These are phyloP conservation scores for Myocastor coypus DNA, from an alignment of 2,113 vertebrate genomes.

Conservation along the genomic window DNA sequence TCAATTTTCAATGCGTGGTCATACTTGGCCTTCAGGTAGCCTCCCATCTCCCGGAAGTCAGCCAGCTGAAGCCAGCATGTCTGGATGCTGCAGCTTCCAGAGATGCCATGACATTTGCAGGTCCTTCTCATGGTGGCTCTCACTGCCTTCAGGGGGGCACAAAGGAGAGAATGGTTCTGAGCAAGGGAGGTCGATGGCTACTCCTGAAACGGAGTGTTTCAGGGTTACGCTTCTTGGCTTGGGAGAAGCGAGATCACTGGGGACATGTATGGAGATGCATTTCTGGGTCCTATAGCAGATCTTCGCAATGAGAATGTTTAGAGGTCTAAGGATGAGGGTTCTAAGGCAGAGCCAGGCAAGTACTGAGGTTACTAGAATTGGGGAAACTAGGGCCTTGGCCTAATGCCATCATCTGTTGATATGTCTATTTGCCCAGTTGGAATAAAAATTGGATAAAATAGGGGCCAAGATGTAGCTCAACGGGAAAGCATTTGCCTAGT, in stretches of 20 bases:
- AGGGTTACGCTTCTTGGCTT: constrained; percentile 30
- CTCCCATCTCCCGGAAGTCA: constrained; percentile 94
- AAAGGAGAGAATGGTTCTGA: constrained; percentile 23
- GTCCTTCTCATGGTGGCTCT: constrained; percentile 93
- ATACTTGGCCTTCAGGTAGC: constrained; percentile 94
- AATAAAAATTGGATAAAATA: constrained; percentile 3
- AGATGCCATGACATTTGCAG: constrained; percentile 98
- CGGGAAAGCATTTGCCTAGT: neutral
- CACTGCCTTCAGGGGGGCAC: constrained; percentile 87
- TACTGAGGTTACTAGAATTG: neutral
- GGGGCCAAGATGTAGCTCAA: neutral
- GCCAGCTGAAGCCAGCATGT: constrained; percentile 98
- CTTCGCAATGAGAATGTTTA: neutral
- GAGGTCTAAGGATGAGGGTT: neutral
- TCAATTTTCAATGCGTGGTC: constrained; percentile 94
- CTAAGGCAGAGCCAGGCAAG: neutral
- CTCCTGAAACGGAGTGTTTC: neutral
- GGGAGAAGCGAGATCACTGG: constrained; percentile 4
- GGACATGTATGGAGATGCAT: neutral
- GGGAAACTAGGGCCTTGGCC: neutral
- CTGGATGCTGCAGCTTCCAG: constrained; percentile 97
- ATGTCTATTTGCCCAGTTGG: neutral
- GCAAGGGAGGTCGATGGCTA: neutral
- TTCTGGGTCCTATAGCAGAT: neutral
- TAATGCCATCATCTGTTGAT: neutral